Evolutionary conservation across 2,113 vertebrate species (phyloP), one percentile per base, ranked within the genome.

Genomic region (Ailurus styani): DNA sequence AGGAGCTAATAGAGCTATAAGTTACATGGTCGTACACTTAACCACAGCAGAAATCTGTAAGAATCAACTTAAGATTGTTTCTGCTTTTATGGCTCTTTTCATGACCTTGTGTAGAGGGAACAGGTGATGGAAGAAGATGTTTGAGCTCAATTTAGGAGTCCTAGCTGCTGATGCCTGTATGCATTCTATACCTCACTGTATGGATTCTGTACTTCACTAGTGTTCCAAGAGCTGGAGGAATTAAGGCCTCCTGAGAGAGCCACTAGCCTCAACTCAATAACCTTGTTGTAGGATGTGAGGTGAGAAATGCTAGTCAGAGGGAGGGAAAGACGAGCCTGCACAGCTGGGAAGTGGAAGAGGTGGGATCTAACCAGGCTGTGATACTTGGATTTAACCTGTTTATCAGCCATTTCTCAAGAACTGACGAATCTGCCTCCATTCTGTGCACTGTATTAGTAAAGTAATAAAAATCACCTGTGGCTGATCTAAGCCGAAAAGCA

Each of bases 341-440:
- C 64, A 23, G 62, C 62, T 81, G 27, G 34, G 27, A 89, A 79
- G 25, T 72, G 21, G 25, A 77, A 81, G 55, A 64, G 64, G 64
- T 55, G 31, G 55, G 27, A 81, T 86, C 42, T 54, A 55, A 21
- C 23, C 10, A 72, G n/a, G 14, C 14, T 93, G 7, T 72, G 90
- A 64, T 62, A 47, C 78, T 62, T 92, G 50, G 17, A 62, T 89
- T 93, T 89, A 88, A 95, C 29, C 34, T 86, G 40, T 68, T 87
- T 45, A 77, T 66, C 82, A 90, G 20, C 62, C 54, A 60, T 50
- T 91, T 95, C 50, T 96, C n/a, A 92, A 68, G 75, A 96, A 91
- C 12, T 50, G 87, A 57, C 40, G 60, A 79, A 72, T 66, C 47
- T 73, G 18, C 37, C 47, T 72, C 40, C 47, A 34, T 72, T 78